A percentile compares a stretch with the other conserved stretches of the same genome.
phyloP scores from a whole-genome alignment of 2,797 vertebrate species.

The Todus mexicanus region DNA sequence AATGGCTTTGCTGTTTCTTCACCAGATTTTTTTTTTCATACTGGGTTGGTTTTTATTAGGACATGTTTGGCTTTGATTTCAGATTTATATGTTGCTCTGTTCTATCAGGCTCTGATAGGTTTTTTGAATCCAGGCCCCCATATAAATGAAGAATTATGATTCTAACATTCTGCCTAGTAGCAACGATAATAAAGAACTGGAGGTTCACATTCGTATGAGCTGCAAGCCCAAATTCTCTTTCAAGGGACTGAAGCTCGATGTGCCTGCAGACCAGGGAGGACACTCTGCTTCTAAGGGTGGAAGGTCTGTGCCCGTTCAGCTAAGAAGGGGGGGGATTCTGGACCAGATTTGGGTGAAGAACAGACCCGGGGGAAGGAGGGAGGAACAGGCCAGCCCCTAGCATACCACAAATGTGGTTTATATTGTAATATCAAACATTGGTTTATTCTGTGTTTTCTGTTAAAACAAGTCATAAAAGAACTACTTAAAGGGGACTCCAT shows the following conservation, averaged over 20 bases:
- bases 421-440: constrained; percentile 64
- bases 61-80: constrained; percentile 25
- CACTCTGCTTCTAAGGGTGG: background rate
- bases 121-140: background rate
- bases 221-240: background rate
- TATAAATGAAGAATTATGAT: constrained; percentile 15
- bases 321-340: background rate
- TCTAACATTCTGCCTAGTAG: constrained; percentile 12
- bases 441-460: constrained; percentile 64
- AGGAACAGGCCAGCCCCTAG: constrained; percentile 39
- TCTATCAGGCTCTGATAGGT: background rate
- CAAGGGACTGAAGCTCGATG: rapidly evolving
- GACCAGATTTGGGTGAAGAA: background rate
- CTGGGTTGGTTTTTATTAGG: background rate
- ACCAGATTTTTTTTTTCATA: background rate
- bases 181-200: background rate
- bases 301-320: background rate
- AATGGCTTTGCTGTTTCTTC: background rate
- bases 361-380: background rate
- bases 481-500: constrained; percentile 55
- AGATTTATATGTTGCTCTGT: background rate
- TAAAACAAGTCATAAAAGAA: constrained; percentile 66
- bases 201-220: background rate
- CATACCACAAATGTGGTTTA: constrained; percentile 67
- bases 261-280: background rate